A percentile compares a stretch with the other conserved stretches of the same genome.
These are phyloP conservation scores for Dicrostonyx torquatus DNA, from an alignment of 2,797 vertebrate genomes.

Conservation along the genomic window DNA sequence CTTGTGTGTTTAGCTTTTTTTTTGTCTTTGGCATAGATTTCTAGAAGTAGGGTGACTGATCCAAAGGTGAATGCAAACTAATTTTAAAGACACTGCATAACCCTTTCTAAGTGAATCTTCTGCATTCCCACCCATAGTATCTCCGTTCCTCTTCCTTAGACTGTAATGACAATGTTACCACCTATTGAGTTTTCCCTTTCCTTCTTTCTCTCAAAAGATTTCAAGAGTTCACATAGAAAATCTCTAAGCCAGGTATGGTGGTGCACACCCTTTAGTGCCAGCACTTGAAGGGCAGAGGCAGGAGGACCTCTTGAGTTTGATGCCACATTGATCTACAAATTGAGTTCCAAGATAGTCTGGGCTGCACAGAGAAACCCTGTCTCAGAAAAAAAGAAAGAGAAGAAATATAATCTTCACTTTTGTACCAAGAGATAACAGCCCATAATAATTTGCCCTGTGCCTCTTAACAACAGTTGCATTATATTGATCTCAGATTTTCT, in stretches of 20 bases:
- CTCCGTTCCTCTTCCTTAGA: background rate
- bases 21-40: background rate
- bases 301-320: background rate
- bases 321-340: background rate
- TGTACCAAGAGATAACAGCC: background rate
- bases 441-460: background rate
- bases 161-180: background rate
- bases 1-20: background rate
- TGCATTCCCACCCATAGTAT: background rate
- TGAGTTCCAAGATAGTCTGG: background rate
- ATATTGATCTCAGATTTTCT: background rate
- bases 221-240: background rate
- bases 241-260: background rate
- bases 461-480: background rate
- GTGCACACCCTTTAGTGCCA: background rate
- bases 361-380: background rate
- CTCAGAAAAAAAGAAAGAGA: no score
- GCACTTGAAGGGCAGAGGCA: background rate
- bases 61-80: background rate
- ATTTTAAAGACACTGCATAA: background rate
- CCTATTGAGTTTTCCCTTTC: background rate
- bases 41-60: background rate
- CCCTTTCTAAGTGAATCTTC: background rate
- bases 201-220: background rate
- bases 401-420: background rate